Base-by-base conservation (phyloP, 2,797 vertebrate genomes). In the Thalassophryne amazonica region DNA sequence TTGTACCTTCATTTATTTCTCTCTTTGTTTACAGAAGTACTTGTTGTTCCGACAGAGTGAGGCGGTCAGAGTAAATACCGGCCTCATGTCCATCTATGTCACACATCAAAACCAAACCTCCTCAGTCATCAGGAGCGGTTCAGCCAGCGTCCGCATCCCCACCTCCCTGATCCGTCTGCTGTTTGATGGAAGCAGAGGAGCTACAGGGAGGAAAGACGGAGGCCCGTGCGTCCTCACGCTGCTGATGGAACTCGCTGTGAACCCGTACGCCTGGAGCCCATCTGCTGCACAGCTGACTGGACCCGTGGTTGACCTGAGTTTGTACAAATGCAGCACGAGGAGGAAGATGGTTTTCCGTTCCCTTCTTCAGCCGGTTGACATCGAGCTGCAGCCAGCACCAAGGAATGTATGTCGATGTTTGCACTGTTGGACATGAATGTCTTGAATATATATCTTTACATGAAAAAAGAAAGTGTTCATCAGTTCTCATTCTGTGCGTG, bases 311-410 rank as follows among this genome's bases (percentile, higher is more conserved):
- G 87, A 84, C 19, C 41, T 93, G 23, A 79, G 55, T 45, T 57
- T 94, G 14, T 90, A 87, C 62, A 66, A 64, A 73, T 94, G 93
- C 79, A 76, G 67, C 58, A 81, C 68, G 3, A 82, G 69, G 48
- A 89, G 76, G 41, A 88, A 83, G 54, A 77, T 93, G 45, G 76
- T 47, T 4, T 33, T 84, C 35, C 71, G 16, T 12, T 60, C 64
- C 14, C 76, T 93, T 3, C n/a, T 50, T 41, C 68, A 62, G 14
- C 89, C 92, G 1, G 18, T 94, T 27, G 73, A 43, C 2, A 37
- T 88, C 2, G 70, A 88, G 57, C 85, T 93, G 29, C 55, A 48
- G 11, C 81, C 38, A 31, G 83, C 55, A 4, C 57, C 50, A 4
- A 45, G 1, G 51, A 74, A 56, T 1, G 93, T 93, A 82, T 11